phyloP scores from a whole-genome alignment of 2,797 vertebrate genomes.

The Rhabdomys pumilio region DNA sequence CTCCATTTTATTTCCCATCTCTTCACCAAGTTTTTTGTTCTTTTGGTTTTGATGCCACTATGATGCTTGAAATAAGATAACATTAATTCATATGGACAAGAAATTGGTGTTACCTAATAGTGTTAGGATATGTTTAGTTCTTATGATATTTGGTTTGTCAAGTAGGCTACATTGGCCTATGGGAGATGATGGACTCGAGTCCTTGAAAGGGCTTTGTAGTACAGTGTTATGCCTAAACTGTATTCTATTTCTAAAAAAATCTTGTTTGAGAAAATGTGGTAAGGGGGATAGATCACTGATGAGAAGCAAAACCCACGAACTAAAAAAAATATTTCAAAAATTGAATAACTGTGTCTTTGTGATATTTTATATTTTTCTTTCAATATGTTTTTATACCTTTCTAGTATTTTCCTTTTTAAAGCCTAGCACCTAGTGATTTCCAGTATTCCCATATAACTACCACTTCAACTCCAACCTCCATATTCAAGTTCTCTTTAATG shows the following conservation, averaged over 20 bases:
- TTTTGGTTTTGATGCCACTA: too few species aligned
- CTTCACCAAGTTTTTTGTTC: background rate
- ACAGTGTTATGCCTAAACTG: fast-evolving
- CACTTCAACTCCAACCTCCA: background rate
- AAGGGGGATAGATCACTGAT: background rate
- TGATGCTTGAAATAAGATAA: background rate
- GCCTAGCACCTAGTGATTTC: background rate
- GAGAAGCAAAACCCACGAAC: background rate
- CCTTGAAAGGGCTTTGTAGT: background rate
- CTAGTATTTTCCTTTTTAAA: background rate
- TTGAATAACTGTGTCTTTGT: background rate
- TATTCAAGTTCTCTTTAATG: background rate
- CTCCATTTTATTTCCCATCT: background rate
- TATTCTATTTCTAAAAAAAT: background rate
- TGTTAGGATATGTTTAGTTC: background rate
- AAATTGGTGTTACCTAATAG: background rate
- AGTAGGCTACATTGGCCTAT: background rate
- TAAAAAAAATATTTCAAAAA: background rate
- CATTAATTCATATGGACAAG: background rate
- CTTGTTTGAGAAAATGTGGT: too few species aligned
- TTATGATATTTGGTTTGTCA: background rate
- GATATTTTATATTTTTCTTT: background rate
- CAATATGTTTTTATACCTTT: background rate
- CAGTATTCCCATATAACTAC: background rate
- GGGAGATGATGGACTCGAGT: background rate